A percentile compares a stretch with the other conserved stretches of the same genome.
Evolutionary conservation across 2,888 invertebrate species (phyloP).

Genomic region (Drosophila subquinaria): DNA sequence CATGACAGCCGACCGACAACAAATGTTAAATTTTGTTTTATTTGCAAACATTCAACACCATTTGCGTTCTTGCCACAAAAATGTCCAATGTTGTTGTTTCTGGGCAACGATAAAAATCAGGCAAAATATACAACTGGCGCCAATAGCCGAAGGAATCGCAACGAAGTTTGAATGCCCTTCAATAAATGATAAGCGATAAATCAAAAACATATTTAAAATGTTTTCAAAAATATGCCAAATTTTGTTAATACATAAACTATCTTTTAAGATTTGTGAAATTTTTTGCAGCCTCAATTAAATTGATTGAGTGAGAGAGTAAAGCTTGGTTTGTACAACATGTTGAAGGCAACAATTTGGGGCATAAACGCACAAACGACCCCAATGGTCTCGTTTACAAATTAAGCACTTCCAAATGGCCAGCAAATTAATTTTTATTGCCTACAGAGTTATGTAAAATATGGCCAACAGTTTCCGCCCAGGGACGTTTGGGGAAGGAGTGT

Average conservation of each 20-base stretch:
- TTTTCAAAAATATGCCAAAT: not conserved
- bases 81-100: constrained; percentile 44
- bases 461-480: constrained; percentile 39
- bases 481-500: not conserved
- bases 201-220: not conserved
- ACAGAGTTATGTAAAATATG: constrained; percentile 79
- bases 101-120: constrained; percentile 63
- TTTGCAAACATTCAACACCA: constrained; percentile 76
- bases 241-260: not conserved
- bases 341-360: constrained; percentile 42
- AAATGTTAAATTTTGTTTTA: constrained; percentile 74
- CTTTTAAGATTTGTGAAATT: constrained; percentile 9
- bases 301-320: constrained; percentile 18
- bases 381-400: constrained; percentile 80
- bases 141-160: constrained; percentile 1
- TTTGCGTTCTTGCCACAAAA: constrained; percentile 72
- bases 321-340: constrained; percentile 30
- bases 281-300: constrained; percentile 11
- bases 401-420: constrained; percentile 81
- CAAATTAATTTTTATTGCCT: constrained; percentile 81
- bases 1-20: constrained; percentile 29
- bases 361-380: constrained; percentile 60
- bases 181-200: not conserved
- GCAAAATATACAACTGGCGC: constrained; percentile 60
- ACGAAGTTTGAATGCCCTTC: constrained; percentile 34